Evolutionary conservation across 2,888 invertebrate species (phyloP).

Genomic region (Meganola albula): DNA sequence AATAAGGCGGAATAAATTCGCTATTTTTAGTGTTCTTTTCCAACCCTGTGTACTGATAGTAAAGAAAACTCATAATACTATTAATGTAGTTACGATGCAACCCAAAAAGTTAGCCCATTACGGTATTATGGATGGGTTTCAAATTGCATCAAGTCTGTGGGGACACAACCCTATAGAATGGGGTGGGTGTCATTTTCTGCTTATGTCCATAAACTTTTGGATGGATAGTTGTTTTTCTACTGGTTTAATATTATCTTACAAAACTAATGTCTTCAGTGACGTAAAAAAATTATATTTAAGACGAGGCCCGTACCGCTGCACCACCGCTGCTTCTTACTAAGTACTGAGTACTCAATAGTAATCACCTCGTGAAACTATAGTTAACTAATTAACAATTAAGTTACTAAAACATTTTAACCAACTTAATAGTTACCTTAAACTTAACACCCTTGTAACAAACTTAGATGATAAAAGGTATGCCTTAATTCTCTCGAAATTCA

Average conservation of each 20-base stretch:
- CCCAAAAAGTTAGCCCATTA: conserved; percentile 65
- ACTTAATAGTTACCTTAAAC: conserved; percentile 23
- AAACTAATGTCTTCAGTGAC: too few relatives aligned
- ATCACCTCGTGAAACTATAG: too few relatives aligned
- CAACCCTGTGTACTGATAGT: conserved; percentile 30
- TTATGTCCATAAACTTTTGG: conserved; percentile 15
- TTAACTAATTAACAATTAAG: too few relatives aligned
- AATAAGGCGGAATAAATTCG: too few relatives aligned
- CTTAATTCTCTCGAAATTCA: conserved; percentile 21
- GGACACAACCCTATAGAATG: conserved; percentile 43
- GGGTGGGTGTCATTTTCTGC: conserved; percentile 22
- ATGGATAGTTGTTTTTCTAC: too few relatives aligned
- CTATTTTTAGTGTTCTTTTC: too few relatives aligned
- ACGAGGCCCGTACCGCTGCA: too few relatives aligned
- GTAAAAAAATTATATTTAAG: too few relatives aligned
- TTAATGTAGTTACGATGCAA: conserved; percentile 71
- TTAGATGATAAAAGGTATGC: conserved; percentile 28
- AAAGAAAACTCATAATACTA: conserved; percentile 60
- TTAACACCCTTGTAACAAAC: conserved; percentile 19
- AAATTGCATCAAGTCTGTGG: conserved; percentile 63
- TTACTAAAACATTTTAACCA: conserved; percentile 15
- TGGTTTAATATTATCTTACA: too few relatives aligned
- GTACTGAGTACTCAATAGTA: too few relatives aligned
- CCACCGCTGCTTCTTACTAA: too few relatives aligned
- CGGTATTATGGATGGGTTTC: conserved; percentile 69